Evolutionary conservation across 1,140 invertebrate genomes (phyloP).

Genomic region (Thaumatotibia leucotreta): DNA sequence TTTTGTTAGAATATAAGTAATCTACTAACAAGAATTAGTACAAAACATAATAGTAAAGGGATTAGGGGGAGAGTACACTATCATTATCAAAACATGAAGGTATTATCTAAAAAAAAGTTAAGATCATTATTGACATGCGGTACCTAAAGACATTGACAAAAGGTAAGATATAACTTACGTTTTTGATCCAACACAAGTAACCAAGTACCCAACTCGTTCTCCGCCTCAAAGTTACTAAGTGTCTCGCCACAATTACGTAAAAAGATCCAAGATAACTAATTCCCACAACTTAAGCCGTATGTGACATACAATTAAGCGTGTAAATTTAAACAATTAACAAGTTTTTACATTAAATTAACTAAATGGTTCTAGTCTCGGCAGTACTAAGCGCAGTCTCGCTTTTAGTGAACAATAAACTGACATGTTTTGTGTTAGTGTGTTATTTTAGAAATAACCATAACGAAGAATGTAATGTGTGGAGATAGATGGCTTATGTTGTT

Average conservation of each 20-base stretch:
- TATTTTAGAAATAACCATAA: conserved; percentile 1
- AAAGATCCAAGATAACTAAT: not conserved
- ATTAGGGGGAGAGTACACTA: too few species aligned
- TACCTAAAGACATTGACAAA: too few species aligned
- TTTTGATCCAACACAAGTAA: too few species aligned
- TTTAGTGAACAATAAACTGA: not conserved
- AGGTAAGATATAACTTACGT: too few species aligned
- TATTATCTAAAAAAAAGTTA: too few species aligned
- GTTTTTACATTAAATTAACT: conserved; percentile 12
- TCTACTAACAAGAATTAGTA: too few species aligned
- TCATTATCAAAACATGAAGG: too few species aligned
- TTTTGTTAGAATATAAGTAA: too few species aligned
- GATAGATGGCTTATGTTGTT: not conserved
- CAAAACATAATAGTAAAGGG: too few species aligned
- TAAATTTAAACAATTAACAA: conserved; percentile 4
- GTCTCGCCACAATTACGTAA: not conserved
- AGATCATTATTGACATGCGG: too few species aligned
- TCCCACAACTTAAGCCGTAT: not conserved
- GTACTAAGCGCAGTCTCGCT: not conserved
- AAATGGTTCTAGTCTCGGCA: not conserved
- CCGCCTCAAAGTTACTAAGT: not conserved
- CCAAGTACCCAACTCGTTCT: not conserved
- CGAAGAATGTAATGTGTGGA: too few species aligned
- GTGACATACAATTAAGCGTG: not conserved
- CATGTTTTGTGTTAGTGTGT: not conserved